Percentiles rank a stretch among this genome's conserved stretches.
Conservation (phyloP, 2,888 invertebrate species). For the Cheilosia urbana region DNA sequence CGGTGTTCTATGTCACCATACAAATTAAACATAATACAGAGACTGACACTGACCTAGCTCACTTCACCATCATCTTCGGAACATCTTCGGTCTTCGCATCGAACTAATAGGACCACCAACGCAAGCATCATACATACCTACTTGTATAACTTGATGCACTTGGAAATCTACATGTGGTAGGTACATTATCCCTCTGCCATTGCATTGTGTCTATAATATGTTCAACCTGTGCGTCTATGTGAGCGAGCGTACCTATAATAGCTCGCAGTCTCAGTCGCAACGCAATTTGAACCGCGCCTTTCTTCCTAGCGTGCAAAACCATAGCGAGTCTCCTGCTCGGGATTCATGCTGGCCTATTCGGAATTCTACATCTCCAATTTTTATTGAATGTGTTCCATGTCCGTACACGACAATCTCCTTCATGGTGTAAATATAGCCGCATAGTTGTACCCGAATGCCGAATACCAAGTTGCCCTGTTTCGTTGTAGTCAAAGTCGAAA, state of each 20-base stretch:
- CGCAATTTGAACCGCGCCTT: constrained; percentile 7
- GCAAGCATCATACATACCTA: constrained; percentile 3
- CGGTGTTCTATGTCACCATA: too few species aligned
- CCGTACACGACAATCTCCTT: constrained; percentile 50
- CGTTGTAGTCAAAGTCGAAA: constrained; percentile 45
- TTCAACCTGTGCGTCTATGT: constrained; percentile 29
- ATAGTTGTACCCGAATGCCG: constrained; percentile 38
- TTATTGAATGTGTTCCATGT: constrained; percentile 60
- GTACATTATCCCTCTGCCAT: constrained; percentile 4
- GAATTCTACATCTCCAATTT: constrained; percentile 69
- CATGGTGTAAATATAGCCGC: constrained; percentile 46
- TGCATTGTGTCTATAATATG: constrained; percentile 18
- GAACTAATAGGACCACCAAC: background rate
- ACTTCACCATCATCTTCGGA: background rate
- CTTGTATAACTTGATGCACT: background rate
- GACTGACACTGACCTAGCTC: constrained; percentile 13
- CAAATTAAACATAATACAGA: too few species aligned
- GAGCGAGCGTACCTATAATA: constrained; percentile 7
- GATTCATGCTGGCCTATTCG: constrained; percentile 67
- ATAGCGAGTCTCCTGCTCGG: constrained; percentile 25
- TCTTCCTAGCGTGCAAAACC: background rate
- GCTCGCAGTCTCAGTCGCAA: background rate
- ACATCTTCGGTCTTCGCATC: background rate
- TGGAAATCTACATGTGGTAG: background rate
- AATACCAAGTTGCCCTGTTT: constrained; percentile 56